Percentiles rank a stretch among this genome's conserved stretches.
Evolutionary conservation across 2,888 invertebrate species (phyloP).

Genomic region (Callimorpha dominula): DNA sequence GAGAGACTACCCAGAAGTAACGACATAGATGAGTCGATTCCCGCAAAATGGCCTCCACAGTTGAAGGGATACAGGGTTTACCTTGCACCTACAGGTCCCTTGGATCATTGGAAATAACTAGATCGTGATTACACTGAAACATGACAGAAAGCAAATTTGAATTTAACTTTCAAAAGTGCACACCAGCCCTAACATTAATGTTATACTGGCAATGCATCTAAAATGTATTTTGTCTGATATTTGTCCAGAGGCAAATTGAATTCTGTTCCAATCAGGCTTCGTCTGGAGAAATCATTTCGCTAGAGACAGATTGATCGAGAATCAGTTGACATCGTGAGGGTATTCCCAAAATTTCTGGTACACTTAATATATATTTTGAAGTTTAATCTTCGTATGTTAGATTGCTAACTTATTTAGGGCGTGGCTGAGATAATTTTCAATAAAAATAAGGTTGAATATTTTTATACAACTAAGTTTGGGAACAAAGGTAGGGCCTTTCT

Average conservation of each 20-base stretch:
- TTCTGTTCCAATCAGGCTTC: conserved; percentile 41
- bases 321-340: conserved; percentile 19
- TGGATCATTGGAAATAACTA: no score
- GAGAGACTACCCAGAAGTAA: no score
- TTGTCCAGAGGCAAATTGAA: conserved; percentile 47
- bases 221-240: conserved; percentile 34
- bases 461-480: no score
- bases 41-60: no score
- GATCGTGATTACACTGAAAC: not conserved
- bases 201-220: conserved; percentile 22
- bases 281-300: conserved; percentile 41
- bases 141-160: not conserved
- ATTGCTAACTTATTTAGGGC: not conserved
- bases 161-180: not conserved
- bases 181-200: conserved; percentile 12
- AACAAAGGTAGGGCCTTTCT: no score
- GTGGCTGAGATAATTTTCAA: no score
- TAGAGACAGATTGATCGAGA: conserved; percentile 38
- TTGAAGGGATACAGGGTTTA: not conserved
- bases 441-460: not conserved
- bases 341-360: conserved; percentile 9
- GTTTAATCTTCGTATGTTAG: not conserved
- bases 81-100: not conserved
- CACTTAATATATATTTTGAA: not conserved
- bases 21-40: no score